Base-by-base conservation (phyloP, 1,140 invertebrate genomes). In the Penaeus vannamei region DNA sequence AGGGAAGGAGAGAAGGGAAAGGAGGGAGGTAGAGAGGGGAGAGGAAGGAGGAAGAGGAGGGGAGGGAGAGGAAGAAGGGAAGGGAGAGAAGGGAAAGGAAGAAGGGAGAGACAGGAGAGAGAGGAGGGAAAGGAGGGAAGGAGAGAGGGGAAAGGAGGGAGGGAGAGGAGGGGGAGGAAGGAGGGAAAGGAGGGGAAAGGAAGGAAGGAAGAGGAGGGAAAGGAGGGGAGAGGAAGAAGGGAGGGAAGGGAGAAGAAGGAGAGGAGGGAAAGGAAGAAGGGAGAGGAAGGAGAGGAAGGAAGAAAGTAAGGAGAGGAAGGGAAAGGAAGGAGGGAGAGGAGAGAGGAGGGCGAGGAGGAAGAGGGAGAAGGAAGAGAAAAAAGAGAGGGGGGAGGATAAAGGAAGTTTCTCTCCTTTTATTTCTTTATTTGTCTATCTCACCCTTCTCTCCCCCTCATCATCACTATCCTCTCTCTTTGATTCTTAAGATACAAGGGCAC, bases 111-210 rank as follows among this genome's bases (percentile, higher is more conserved):
- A 84, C n/a, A 20, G 61, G 36, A 32, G 46, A 53, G 46, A 62
- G 36, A 29, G 36, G 29, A 36, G 29, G 36, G 61, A 61, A 26
- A 32, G 60, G 62, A 36, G 32, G 60, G 66, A 36, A 42, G 59
- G 29, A 23, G 36, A 61, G 61, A 53, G 61, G 61, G 29, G 59
- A 64, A 19, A 42, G 59, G 36, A 17, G 36, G 82, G 32, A 29
- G 29, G 61, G 36, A 61, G 29, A 61, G 36, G 82, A 84, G 82
- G 36, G 32, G 36, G 61, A 42, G 61, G 66, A 36, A 42, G 82
- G 32, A 60, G 26, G 60, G 22, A 29, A 66, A 10, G 36, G 23
- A 22, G 5, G 19, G 61, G 32, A 61, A 32, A 29, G 32, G n/a
- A 29, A 26, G 53, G 32, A 22, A 29, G 26, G 72, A 64, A 42